phyloP scores from a whole-genome alignment of 2,797 vertebrate genomes.

The Manis javanica region DNA sequence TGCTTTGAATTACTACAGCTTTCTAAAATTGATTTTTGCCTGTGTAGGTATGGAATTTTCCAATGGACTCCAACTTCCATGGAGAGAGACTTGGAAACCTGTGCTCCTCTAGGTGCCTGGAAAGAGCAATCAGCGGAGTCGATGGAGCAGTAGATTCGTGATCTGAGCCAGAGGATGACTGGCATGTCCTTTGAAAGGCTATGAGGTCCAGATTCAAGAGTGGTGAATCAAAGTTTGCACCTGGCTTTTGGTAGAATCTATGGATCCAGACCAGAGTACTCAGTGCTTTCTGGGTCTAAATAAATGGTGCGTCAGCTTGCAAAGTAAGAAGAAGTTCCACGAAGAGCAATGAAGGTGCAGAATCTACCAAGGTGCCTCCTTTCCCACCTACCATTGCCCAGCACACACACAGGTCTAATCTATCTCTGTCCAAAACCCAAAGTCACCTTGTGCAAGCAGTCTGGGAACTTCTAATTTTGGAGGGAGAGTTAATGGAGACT shows the following conservation, averaged over 20 bases:
- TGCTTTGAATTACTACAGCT: constrained; percentile 1
- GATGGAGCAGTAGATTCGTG: neutral
- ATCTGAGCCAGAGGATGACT: neutral
- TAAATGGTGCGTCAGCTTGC: neutral
- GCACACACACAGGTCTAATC: neutral
- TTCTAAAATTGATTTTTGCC: constrained; percentile 33
- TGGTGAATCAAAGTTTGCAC: neutral
- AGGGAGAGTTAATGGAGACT: neutral
- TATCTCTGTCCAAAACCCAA: neutral
- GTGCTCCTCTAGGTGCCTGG: neutral
- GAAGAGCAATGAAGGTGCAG: neutral
- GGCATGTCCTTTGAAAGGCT: neutral
- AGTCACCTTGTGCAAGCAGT: neutral
- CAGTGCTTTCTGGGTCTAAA: neutral
- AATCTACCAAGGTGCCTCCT: neutral
- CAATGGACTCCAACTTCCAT: neutral
- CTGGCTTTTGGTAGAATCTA: neutral
- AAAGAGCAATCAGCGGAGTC: neutral
- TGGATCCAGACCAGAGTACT: neutral
- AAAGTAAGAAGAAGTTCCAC: neutral
- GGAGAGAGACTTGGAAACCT: neutral
- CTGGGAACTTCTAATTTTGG: neutral
- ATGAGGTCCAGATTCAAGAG: neutral
- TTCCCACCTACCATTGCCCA: accelerated
- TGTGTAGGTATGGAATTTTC: constrained; percentile 20